Conservation (phyloP, 2,797 vertebrate species). For the Myotis planiceps region DNA sequence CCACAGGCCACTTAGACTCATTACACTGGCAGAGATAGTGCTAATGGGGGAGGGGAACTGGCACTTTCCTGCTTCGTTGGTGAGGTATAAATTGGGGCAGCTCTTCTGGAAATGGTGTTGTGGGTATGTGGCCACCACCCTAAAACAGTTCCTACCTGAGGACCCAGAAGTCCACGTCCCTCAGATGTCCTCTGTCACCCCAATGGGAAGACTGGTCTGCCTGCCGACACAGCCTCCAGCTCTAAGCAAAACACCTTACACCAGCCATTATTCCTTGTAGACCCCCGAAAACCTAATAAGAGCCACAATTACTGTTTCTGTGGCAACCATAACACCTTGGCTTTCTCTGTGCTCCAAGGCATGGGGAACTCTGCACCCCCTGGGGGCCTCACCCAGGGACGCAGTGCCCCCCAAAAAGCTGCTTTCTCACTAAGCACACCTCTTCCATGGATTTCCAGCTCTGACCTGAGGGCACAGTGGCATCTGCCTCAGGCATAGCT, state of each 20-base stretch:
- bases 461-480: accelerated
- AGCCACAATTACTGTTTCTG: conserved; percentile 24
- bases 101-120: accelerated
- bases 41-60: accelerated
- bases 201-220: accelerated
- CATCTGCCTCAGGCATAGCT: not conserved
- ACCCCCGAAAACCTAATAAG: not conserved
- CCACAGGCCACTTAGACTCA: not conserved
- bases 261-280: not conserved
- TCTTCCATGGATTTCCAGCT: accelerated
- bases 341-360: not conserved
- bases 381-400: accelerated
- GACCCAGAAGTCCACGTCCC: not conserved
- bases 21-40: not conserved
- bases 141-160: accelerated
- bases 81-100: accelerated
- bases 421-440: accelerated
- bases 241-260: not conserved
- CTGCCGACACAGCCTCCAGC: not conserved
- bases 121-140: accelerated
- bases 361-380: not conserved
- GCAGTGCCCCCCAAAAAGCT: accelerated
- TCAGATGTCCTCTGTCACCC: not conserved
- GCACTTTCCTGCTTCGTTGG: accelerated
- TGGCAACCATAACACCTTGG: not conserved